These are phyloP conservation scores for Spilogale gracilis DNA, from an alignment of 2,113 vertebrate species.

Conservation along the genomic window DNA sequence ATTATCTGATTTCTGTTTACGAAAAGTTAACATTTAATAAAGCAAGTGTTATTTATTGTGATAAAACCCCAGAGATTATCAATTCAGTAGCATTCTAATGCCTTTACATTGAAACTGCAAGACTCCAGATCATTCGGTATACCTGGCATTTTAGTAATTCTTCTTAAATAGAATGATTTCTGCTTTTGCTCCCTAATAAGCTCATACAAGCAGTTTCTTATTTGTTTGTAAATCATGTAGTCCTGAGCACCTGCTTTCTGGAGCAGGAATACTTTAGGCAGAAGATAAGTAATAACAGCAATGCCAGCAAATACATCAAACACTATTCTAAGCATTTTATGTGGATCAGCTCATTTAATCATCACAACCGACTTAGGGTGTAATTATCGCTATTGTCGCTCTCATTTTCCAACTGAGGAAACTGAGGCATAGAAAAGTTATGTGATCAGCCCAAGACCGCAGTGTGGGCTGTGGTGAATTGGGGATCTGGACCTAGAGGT, in stretches of 20 bases:
- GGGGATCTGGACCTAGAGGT: fast-evolving
- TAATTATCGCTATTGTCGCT: background rate
- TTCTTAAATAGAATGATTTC: background rate
- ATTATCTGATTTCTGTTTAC: background rate
- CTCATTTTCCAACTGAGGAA: background rate
- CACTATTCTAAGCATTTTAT: background rate
- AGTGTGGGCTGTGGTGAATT: background rate
- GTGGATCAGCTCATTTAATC: background rate
- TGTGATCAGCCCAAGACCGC: background rate
- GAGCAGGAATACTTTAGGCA: background rate
- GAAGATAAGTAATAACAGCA: background rate
- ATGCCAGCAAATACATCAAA: background rate
- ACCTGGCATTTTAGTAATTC: background rate
- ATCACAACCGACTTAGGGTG: background rate
- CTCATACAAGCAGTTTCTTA: background rate
- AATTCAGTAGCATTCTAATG: background rate
- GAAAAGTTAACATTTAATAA: background rate
- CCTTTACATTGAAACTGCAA: background rate
- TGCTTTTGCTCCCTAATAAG: too few relatives aligned
- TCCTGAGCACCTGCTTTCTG: background rate
- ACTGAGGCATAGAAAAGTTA: too few relatives aligned
- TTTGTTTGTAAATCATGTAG: background rate
- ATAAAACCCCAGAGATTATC: background rate
- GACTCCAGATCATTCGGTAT: background rate
- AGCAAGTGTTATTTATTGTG: background rate